These are phyloP conservation scores for Kryptolebias marmoratus DNA, from an alignment of 2,113 vertebrate species.

Conservation along the genomic window DNA sequence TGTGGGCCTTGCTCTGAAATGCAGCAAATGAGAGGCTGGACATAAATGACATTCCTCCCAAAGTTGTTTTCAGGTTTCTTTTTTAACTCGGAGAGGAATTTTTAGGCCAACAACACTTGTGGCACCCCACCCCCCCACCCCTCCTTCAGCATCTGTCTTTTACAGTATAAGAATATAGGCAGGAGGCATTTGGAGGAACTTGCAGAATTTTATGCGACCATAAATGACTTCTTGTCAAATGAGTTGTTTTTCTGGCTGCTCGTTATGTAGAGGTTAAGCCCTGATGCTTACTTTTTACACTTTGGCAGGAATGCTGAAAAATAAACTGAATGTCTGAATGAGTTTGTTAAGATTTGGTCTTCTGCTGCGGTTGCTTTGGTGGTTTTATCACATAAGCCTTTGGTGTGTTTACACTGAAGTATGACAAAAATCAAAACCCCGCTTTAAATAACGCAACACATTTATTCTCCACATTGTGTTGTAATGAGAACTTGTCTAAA, in stretches of 20 bases:
- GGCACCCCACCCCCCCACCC: constrained; percentile 33
- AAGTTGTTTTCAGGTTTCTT: constrained; percentile 78
- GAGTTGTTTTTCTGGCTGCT: too few species aligned
- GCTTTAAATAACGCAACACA: constrained; percentile 15
- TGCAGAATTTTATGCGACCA: not conserved
- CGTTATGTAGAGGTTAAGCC: too few species aligned
- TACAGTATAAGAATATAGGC: constrained; percentile 17
- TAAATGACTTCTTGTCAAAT: too few species aligned
- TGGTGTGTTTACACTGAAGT: not conserved
- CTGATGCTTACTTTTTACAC: constrained; percentile 44
- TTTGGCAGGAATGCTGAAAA: constrained; percentile 27
- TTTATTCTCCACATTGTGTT: too few species aligned
- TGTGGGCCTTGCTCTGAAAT: constrained; percentile 49
- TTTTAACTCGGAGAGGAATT: constrained; percentile 79
- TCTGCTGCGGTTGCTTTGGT: too few species aligned
- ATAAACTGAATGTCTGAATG: not conserved
- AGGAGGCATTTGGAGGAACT: constrained; percentile 33
- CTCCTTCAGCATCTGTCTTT: not conserved
- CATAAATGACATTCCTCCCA: constrained; percentile 78
- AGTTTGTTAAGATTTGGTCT: constrained; percentile 8
- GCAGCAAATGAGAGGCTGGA: constrained; percentile 52
- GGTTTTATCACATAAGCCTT: too few species aligned
- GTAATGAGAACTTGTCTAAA: too few species aligned
- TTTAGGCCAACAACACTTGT: constrained; percentile 72
- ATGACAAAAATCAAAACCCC: constrained; percentile 21